Evolutionary conservation across 1,140 invertebrate species (phyloP).

Genomic region (Gonatopus flavifemur): DNA sequence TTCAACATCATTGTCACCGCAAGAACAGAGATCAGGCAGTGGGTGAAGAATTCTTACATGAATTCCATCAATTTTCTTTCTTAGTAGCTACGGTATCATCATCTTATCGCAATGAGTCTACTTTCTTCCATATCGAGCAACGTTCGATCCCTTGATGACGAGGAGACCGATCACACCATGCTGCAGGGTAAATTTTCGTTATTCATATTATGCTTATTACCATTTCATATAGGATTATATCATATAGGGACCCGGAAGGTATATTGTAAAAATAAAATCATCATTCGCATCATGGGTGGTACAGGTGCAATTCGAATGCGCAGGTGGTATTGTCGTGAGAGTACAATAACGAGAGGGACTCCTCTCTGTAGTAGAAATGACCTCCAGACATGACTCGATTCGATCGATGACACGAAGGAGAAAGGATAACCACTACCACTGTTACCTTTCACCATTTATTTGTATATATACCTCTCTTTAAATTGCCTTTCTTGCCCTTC

Average conservation of each 20-base stretch:
- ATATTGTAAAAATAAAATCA: too few relatives aligned
- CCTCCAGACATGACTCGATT: conserved; percentile 4
- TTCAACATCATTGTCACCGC: too few relatives aligned
- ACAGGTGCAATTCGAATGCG: conserved; percentile 5
- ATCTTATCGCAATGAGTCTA: too few relatives aligned
- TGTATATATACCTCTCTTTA: too few relatives aligned
- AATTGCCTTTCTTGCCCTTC: too few relatives aligned
- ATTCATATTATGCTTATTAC: not conserved
- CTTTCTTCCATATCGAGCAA: conserved; percentile 41
- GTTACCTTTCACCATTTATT: too few relatives aligned
- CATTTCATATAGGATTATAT: not conserved
- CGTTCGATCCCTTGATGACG: conserved; percentile 47
- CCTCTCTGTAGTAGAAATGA: conserved; percentile 13
- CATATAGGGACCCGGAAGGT: too few relatives aligned
- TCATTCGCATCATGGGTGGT: conserved; percentile 14
- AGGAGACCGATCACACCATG: conserved; percentile 52
- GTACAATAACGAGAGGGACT: conserved; percentile 4
- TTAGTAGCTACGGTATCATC: too few relatives aligned
- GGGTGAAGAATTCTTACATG: too few relatives aligned
- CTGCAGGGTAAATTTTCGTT: conserved; percentile 51
- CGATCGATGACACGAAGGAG: conserved; percentile 14
- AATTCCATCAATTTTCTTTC: too few relatives aligned
- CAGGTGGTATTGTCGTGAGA: conserved; percentile 12
- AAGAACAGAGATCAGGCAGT: too few relatives aligned
- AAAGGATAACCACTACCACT: too few relatives aligned